phyloP scores from a whole-genome alignment of 2,113 vertebrate genomes.

The Apodemus sylvaticus region DNA sequence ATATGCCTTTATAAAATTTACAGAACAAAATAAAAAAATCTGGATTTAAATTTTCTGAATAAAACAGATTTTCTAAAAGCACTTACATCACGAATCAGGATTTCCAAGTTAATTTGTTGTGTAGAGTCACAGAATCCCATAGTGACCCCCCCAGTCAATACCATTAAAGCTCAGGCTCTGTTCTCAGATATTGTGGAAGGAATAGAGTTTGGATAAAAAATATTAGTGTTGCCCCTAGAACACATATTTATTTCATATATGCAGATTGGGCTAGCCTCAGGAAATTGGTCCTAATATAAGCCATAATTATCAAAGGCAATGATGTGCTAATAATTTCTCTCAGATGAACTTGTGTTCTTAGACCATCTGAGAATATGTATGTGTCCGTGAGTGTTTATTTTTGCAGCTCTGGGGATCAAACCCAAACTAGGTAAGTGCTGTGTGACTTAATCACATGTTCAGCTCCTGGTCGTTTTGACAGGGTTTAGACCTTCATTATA shows the following conservation, averaged over 20 bases:
- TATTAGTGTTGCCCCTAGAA: neutral
- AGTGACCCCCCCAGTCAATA: neutral
- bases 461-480: neutral
- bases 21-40: constrained; percentile 76
- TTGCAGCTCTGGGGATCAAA: neutral
- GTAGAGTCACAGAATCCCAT: neutral
- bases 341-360: neutral
- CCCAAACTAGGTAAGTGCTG: neutral
- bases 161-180: neutral
- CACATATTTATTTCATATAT: neutral
- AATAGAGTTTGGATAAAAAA: neutral
- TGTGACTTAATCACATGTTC: neutral
- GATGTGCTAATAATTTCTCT: neutral
- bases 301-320: neutral
- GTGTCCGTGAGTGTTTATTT: neutral
- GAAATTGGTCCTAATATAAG: neutral
- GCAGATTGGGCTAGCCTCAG: neutral
- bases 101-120: constrained; percentile 57
- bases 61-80: constrained; percentile 58
- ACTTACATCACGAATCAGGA: constrained; percentile 42
- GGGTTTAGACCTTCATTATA: neutral
- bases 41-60: constrained; percentile 64
- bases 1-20: constrained; percentile 74
- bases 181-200: neutral
- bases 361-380: neutral